Evolutionary conservation across 2,797 vertebrate species (phyloP), one percentile per base, ranked within the genome.

Genomic region (Tadarida brasiliensis): DNA sequence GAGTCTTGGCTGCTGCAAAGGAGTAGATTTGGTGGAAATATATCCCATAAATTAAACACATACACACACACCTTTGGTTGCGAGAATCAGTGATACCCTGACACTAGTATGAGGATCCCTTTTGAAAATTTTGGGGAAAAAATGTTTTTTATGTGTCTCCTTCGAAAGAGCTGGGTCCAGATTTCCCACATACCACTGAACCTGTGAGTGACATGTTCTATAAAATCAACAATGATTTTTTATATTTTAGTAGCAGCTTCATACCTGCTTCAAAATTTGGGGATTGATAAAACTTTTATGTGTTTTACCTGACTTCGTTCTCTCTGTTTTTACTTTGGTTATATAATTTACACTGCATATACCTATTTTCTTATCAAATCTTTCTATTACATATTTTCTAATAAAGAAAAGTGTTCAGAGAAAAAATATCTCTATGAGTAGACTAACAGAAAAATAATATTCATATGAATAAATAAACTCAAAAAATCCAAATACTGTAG

Each of bases 321-420:
- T 19, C 20, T 78, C 7, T 78, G 30, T 71, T 93, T 83, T 93
- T n/a, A 33, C 73, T 85, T 90, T 85, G 26, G 24, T 87, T 76
- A 24, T 39, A 14, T 76, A 86, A 57, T 71, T 87, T 83, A 73
- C 83, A 44, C 20, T 49, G 20, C 26, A 59, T 81, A 51, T 35
- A 73, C 8, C 24, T 73, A 20, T 88, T 92, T 94, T 82, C 24
- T 70, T 68, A 63, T 30, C 30, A 57, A 82, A 86, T 49, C 3
- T 61, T 95, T 54, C 2, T 49, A 57, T 44, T 54, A 49, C 91
- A 24, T 90, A 90, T 35, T 61, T 90, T 90, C 9, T 35, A n/a
- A 63, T 47, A 26, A 91, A 94, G 63, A 88, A 74, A 59, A 49
- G 1, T 78, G 22, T 56, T 39, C 26, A 90, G n/a, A 51, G 49